These are phyloP conservation scores for Caenorhabditis drosophilae DNA, from an alignment of 2,888 invertebrate species.

Conservation along the genomic window DNA sequence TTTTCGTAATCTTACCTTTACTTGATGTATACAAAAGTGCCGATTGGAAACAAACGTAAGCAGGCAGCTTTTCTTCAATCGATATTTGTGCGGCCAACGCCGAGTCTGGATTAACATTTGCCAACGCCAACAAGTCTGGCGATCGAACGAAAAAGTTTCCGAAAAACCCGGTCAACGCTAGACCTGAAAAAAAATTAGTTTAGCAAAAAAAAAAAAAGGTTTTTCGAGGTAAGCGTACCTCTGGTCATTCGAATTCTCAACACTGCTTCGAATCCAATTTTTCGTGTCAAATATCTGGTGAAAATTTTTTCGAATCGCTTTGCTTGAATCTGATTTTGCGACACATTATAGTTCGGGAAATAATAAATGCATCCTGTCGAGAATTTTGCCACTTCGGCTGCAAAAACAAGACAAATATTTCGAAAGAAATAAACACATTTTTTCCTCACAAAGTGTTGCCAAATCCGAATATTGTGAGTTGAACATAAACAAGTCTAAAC, in stretches of 20 bases:
- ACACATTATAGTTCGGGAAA: constrained; percentile 80
- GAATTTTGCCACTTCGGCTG: constrained; percentile 86
- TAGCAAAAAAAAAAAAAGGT: constrained; percentile 2
- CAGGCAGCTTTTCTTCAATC: constrained; percentile 87
- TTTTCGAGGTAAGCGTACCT: constrained; percentile 1
- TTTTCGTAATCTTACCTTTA: too few species aligned
- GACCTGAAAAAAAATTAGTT: constrained; percentile 74
- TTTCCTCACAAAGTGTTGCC: constrained; percentile 81
- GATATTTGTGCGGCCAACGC: constrained; percentile 95
- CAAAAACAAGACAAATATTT: constrained; percentile 35
- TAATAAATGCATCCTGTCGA: constrained; percentile 92
- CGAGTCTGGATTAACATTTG: constrained; percentile 96
- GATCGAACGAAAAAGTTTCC: constrained; percentile 99
- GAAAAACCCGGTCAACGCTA: constrained; percentile 96
- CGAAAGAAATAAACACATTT: neutral
- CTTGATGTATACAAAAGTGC: constrained; percentile 94
- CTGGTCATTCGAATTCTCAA: constrained; percentile 69
- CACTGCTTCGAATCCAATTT: constrained; percentile 98
- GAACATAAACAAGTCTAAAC: constrained; percentile 88
- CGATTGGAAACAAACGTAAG: constrained; percentile 92
- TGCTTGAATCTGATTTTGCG: constrained; percentile 68
- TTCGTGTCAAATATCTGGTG: constrained; percentile 87
- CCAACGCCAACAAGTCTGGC: constrained; percentile 90
- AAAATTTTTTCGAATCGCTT: constrained; percentile 81
- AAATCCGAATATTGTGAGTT: constrained; percentile 92